These are phyloP conservation scores for honey bee (Apis mellifera) DNA, from an alignment of 1,140 invertebrate species.

Conservation along the genomic window Amel_HAv3.1 CM009932.2:7096001-7096500, in stretches of 20 bases:
- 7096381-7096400: background rate
- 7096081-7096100: slow-evolving; percentile 24
- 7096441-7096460: too few species aligned
- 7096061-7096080: slow-evolving; percentile 4
- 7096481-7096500: too few species aligned
- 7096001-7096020: background rate
- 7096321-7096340: background rate
- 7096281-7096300: slow-evolving; percentile 52
- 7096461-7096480: too few species aligned
- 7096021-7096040: background rate
- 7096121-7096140: slow-evolving; percentile 6
- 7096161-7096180: slow-evolving; percentile 53
- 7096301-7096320: slow-evolving; percentile 51
- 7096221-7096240: slow-evolving; percentile 53
- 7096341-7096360: background rate
- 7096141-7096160: slow-evolving; percentile 17
- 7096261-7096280: slow-evolving; percentile 34
- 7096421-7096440: too few species aligned
- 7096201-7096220: slow-evolving; percentile 32
- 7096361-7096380: background rate
- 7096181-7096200: slow-evolving; percentile 26
- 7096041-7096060: background rate
- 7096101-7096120: slow-evolving; percentile 7
- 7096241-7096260: slow-evolving; percentile 61
- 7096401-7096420: background rate